phyloP scores from a whole-genome alignment of 2,888 invertebrate species.

The Nemotelus pantherinus region DNA sequence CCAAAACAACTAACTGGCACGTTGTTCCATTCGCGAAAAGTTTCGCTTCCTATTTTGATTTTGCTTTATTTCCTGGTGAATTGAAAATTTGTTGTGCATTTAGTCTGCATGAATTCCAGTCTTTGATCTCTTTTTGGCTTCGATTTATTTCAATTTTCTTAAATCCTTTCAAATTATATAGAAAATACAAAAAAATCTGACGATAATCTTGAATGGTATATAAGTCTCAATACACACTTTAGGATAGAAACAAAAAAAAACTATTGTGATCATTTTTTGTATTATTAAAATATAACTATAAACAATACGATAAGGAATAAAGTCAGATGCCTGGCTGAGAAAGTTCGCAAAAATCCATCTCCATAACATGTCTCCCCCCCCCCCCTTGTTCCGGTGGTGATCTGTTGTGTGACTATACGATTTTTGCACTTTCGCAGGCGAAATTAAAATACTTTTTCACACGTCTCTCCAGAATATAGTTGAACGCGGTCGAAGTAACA shows the following conservation, averaged over 20 bases:
- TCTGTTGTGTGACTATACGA: background rate
- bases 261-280: slow-evolving; percentile 44
- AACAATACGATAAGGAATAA: slow-evolving; percentile 4
- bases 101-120: slow-evolving; percentile 10
- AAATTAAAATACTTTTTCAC: slow-evolving; percentile 10
- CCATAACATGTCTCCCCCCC: background rate
- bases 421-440: background rate
- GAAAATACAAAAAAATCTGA: background rate
- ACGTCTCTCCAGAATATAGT: slow-evolving; percentile 20
- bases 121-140: background rate
- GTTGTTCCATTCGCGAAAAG: background rate
- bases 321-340: background rate
- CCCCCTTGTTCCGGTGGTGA: background rate
- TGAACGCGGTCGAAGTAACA: background rate
- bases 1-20: background rate
- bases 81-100: background rate
- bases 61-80: background rate
- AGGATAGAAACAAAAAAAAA: slow-evolving; percentile 31
- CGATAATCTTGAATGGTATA: slow-evolving; percentile 11
- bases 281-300: slow-evolving; percentile 36
- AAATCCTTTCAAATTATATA: background rate
- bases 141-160: background rate
- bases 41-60: slow-evolving; percentile 5
- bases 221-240: slow-evolving; percentile 1
- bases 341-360: slow-evolving; percentile 1